Conservation (phyloP, 1,140 invertebrate species). For the Caenorhabditis remanei region DNA sequence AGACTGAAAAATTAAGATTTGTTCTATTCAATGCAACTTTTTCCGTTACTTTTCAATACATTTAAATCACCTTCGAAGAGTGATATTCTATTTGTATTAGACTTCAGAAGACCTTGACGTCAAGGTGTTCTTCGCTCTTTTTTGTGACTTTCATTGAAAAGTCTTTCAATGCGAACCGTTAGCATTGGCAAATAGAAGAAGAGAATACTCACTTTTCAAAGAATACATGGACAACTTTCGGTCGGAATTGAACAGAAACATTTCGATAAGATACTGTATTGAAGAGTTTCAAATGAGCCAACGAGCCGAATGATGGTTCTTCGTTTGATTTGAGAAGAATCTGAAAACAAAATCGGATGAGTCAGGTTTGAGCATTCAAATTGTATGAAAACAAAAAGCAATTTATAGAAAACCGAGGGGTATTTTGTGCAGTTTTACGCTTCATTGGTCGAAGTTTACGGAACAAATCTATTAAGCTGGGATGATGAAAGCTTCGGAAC, state of each 20-base stretch:
- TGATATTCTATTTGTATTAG: neutral
- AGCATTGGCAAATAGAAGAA: neutral
- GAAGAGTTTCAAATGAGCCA: constrained; percentile 50
- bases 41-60: neutral
- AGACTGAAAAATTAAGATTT: constrained; percentile 24
- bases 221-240: constrained; percentile 47
- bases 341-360: constrained; percentile 40
- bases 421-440: no score
- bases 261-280: constrained; percentile 60
- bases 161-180: neutral
- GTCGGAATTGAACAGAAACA: constrained; percentile 60
- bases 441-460: no score
- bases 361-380: no score
- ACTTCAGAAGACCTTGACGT: neutral
- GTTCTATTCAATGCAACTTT: neutral
- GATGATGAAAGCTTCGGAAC: no score
- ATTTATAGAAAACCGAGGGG: no score
- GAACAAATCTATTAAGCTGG: no score
- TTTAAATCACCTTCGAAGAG: constrained; percentile 16
- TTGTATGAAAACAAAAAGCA: no score
- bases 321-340: constrained; percentile 56
- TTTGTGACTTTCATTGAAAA: no score
- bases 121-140: neutral
- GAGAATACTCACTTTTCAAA: constrained; percentile 56
- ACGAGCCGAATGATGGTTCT: constrained; percentile 32